Evolutionary conservation across 2,797 vertebrate genomes (phyloP).

Genomic region (Pogonophryne albipinna): DNA sequence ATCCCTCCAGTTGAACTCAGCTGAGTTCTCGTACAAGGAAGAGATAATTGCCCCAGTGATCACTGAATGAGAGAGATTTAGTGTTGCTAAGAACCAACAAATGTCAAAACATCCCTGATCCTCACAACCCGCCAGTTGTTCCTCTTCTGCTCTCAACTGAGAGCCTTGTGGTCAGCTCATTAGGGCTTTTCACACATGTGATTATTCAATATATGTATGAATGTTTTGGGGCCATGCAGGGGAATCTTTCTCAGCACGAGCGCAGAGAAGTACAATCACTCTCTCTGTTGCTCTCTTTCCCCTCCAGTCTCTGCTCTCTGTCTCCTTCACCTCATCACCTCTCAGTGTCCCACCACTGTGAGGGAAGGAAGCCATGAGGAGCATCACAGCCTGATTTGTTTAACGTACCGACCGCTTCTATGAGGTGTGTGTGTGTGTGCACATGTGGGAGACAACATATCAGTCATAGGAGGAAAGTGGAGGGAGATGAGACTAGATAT

Average conservation of each 20-base stretch:
- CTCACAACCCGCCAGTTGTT: constrained; percentile 69
- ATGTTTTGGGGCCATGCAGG: constrained; percentile 49
- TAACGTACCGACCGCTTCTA: constrained; percentile 44
- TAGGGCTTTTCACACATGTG: constrained; percentile 75
- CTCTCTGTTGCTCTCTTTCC: constrained; percentile 59
- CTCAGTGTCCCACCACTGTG: constrained; percentile 59
- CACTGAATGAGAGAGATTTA: constrained; percentile 64
- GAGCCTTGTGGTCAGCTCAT: constrained; percentile 67
- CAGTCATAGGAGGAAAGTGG: constrained; percentile 45
- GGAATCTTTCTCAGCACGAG: constrained; percentile 51
- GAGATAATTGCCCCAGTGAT: constrained; percentile 71
- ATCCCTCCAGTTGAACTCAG: constrained; percentile 69
- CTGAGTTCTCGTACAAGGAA: constrained; percentile 66
- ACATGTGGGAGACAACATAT: constrained; percentile 48
- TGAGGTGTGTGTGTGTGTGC: constrained; percentile 46
- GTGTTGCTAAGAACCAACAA: constrained; percentile 66
- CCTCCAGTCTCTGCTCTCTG: constrained; percentile 72
- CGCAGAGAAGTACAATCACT: constrained; percentile 47
- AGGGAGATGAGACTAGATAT: constrained; percentile 64
- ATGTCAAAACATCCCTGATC: constrained; percentile 65
- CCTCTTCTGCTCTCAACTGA: constrained; percentile 49
- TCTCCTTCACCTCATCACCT: constrained; percentile 85
- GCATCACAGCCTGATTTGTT: constrained; percentile 74
- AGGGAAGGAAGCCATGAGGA: constrained; percentile 59
- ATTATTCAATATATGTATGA: constrained; percentile 61